Base-by-base conservation (phyloP, 2,888 invertebrate species). In the Pterobdella sp. region DNA sequence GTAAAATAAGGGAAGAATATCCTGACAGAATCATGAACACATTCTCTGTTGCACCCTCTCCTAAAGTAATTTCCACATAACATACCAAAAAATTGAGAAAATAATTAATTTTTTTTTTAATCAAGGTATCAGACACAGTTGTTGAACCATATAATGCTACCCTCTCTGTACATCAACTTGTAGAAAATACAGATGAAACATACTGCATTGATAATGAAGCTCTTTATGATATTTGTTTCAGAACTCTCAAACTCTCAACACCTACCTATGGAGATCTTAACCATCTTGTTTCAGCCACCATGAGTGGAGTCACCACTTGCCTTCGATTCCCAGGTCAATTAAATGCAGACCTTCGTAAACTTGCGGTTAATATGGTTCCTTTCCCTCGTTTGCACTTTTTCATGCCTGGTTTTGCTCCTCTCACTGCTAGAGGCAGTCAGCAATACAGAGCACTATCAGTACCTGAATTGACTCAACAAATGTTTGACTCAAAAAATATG, bases 401-500 rank as follows among this genome's bases (percentile, higher is more conserved):
- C 83, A 91, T 92, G 86, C 91, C 92, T 70, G 93, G 91, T 89
- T 93, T 87, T 88, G 72, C 70, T 35, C 90, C 0, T 81, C 89
- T 72, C 91, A 92, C 80, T 90, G 93, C 91, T 0, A 88, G 92
- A 79, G 93, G 31, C 78, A 92, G 90, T 80, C 93, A 93, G 83
- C 81, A 80, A 77, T 81, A 80, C 77, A 76, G 79, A 42, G 79
- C 79, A 35, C 76, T 79, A 34, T 79, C 93, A 66, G 94, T 94
- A 0, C 92, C 93, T 18, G 94, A 94, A 84, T 87, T 94, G 75
- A 93, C 93, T 0, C 89, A 89, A 79, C 77, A 90, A 85, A 90
- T 90, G 89, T 94, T 94, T 85, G 93, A 94, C 85, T 91, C 93
- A 77, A 93, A 93, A 86, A 94, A 94, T 86, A 94, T 93, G 93